Evolutionary conservation across 2,888 invertebrate genomes (phyloP).

Genomic region (Lasioglossum leucozonium): DNA sequence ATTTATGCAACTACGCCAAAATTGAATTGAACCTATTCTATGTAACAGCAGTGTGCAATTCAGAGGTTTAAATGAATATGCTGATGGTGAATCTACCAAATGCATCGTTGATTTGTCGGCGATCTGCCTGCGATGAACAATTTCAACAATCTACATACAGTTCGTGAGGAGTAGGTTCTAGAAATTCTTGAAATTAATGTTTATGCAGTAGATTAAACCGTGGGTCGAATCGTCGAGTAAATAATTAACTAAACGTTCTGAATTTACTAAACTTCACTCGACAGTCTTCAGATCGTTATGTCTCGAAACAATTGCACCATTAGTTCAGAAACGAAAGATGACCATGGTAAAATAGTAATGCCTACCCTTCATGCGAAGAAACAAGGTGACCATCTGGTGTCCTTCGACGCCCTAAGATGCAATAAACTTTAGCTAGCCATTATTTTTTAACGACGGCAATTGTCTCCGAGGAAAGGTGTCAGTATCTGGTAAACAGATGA

Average conservation of each 20-base stretch:
- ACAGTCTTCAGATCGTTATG: no score
- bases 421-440: background rate
- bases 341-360: background rate
- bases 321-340: background rate
- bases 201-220: no score
- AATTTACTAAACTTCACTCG: no score
- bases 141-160: background rate
- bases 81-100: background rate
- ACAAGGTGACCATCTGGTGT: constrained; percentile 3
- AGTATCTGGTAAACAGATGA: background rate
- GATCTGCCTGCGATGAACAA: background rate
- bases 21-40: no score
- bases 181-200: no score
- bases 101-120: background rate
- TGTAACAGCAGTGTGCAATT: no score
- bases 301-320: background rate
- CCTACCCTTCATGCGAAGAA: background rate
- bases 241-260: no score
- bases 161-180: no score
- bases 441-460: background rate
- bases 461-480: background rate
- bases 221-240: no score
- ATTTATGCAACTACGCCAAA: no score
- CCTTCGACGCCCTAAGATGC: background rate
- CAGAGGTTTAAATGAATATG: no score